Conservation (phyloP, 1,140 invertebrate species). For the Tribolium castaneum region DNA sequence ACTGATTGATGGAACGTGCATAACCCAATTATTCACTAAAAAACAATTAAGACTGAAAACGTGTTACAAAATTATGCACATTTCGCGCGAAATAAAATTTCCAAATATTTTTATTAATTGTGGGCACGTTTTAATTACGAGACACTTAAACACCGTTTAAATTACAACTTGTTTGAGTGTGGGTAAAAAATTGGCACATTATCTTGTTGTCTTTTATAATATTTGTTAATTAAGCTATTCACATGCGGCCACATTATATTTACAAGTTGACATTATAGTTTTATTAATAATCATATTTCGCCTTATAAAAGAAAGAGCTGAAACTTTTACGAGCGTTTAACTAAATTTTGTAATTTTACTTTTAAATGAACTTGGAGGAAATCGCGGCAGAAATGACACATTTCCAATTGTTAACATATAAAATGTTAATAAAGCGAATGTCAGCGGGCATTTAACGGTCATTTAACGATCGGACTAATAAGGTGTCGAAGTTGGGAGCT, state of each 20-base stretch:
- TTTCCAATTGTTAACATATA: neutral
- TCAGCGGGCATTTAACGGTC: neutral
- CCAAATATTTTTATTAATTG: neutral
- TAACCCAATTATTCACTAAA: neutral
- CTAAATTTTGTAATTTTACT: neutral
- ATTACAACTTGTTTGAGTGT: neutral
- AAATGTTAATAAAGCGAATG: neutral
- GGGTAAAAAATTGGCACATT: neutral
- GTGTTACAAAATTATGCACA: neutral
- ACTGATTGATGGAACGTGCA: too few species aligned
- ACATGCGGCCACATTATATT: neutral
- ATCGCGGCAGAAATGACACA: neutral
- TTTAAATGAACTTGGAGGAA: too few species aligned
- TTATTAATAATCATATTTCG: neutral
- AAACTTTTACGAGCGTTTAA: neutral
- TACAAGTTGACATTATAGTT: neutral
- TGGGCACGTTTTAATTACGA: neutral
- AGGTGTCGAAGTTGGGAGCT: too few species aligned
- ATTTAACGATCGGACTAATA: neutral
- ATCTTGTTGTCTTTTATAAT: neutral
- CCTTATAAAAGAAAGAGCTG: neutral
- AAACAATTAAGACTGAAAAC: neutral
- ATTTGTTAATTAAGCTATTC: slow-evolving; percentile 5
- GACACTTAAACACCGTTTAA: neutral
- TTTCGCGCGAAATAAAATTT: neutral